Evolutionary conservation across 2,888 invertebrate genomes (phyloP).

Genomic region (Drosophila paramelanica): DNA sequence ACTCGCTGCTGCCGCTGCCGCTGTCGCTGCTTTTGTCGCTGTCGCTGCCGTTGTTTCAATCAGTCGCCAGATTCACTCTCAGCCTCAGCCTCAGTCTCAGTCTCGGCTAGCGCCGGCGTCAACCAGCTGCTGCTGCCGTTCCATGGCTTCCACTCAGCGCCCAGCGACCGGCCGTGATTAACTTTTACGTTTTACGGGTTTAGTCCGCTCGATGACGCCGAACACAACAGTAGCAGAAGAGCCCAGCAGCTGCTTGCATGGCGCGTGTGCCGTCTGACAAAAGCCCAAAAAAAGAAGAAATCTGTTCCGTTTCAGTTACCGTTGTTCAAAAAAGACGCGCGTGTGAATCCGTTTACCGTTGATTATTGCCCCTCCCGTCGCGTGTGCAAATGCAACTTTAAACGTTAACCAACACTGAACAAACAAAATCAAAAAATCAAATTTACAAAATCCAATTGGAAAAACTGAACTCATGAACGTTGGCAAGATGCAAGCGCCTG

Average conservation of each 20-base stretch:
- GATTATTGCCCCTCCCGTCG: constrained; percentile 36
- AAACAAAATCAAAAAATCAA: constrained; percentile 7
- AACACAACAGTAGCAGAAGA: constrained; percentile 69
- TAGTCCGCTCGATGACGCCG: constrained; percentile 83
- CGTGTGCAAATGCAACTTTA: constrained; percentile 20
- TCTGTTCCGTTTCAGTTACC: constrained; percentile 51
- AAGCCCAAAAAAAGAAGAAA: constrained; percentile 52
- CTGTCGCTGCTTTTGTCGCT: constrained; percentile 12
- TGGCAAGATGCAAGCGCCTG: constrained; percentile 74
- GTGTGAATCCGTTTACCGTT: constrained; percentile 37
- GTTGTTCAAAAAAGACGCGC: constrained; percentile 38
- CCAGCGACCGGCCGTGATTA: constrained; percentile 82
- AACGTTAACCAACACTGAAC: constrained; percentile 9
- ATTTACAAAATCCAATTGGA: not conserved
- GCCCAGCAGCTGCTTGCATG: constrained; percentile 58
- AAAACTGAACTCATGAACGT: constrained; percentile 72
- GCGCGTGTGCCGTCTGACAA: constrained; percentile 47
- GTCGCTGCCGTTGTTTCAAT: constrained; percentile 50
- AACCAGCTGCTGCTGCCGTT: constrained; percentile 31
- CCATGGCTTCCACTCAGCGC: constrained; percentile 61
- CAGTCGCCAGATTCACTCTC: constrained; percentile 69
- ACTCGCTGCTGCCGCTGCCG: constrained; percentile 43
- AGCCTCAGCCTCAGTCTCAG: constrained; percentile 68
- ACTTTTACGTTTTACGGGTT: constrained; percentile 83
- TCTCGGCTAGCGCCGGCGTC: constrained; percentile 60